phyloP scores from a whole-genome alignment of 2,113 vertebrate species.

The Leptocoma aspasia region DNA sequence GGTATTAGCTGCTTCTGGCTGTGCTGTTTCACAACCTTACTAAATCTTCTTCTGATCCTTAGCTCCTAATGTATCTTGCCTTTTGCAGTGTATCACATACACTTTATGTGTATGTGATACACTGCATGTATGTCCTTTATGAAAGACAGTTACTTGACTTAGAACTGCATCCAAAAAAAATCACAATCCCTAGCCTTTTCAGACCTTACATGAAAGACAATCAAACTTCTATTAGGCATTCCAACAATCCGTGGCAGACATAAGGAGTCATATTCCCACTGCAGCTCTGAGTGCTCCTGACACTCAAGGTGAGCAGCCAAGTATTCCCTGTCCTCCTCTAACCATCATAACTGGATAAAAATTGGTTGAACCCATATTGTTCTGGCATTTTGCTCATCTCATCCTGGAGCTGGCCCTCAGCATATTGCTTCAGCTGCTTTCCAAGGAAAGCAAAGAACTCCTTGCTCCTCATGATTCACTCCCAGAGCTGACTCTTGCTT shows the following conservation, averaged over 20 bases:
- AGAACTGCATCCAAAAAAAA: neutral
- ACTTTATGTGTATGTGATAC: too few relatives aligned
- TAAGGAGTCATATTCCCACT: neutral
- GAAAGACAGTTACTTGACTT: neutral
- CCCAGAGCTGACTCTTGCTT: neutral
- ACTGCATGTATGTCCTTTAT: too few relatives aligned
- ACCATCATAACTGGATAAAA: neutral
- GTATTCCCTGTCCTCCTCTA: neutral
- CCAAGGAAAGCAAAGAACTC: neutral
- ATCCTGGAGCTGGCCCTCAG: neutral
- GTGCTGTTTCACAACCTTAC: neutral
- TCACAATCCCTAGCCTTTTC: neutral
- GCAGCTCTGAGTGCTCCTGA: neutral
- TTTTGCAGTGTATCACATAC: neutral
- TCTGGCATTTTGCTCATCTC: neutral
- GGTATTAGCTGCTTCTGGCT: neutral
- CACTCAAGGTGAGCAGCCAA: neutral
- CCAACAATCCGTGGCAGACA: neutral
- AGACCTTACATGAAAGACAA: neutral
- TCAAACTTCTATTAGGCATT: neutral
- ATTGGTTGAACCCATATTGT: fast-evolving
- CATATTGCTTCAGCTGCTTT: neutral
- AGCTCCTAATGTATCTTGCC: neutral
- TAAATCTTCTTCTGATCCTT: neutral
- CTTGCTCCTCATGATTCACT: neutral